Evolutionary conservation across 2,797 vertebrate genomes (phyloP).

Genomic region (Spea hammondii): DNA sequence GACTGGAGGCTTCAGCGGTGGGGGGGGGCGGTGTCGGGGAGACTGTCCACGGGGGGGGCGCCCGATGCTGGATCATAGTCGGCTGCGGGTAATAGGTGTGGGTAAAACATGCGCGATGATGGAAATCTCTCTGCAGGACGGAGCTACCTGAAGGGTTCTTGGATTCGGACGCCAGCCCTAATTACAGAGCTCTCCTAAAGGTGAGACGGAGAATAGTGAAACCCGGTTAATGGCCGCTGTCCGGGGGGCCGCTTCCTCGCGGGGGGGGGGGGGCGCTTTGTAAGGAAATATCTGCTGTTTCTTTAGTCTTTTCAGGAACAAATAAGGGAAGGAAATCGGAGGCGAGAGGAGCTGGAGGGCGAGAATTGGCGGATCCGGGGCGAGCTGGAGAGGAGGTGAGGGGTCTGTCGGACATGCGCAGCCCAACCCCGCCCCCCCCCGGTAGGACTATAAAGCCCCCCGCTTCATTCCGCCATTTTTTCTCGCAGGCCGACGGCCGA

Average conservation of each 20-base stretch:
- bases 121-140: too few relatives aligned
- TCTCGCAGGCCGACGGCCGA: conserved; percentile 70
- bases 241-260: too few relatives aligned
- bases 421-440: background rate
- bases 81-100: too few relatives aligned
- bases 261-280: too few relatives aligned
- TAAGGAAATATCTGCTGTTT: background rate
- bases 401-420: background rate
- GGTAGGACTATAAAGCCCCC: too few relatives aligned
- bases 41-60: too few relatives aligned
- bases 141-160: conserved; percentile 33
- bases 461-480: conserved; percentile 27
- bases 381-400: conserved; percentile 78
- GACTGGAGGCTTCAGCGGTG: background rate
- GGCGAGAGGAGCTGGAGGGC: conserved; percentile 69
- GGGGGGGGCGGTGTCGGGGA: background rate
- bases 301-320: conserved; percentile 79
- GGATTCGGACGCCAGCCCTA: conserved; percentile 62
- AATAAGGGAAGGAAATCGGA: conserved; percentile 68
- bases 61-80: too few relatives aligned
- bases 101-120: too few relatives aligned
- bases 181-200: conserved; percentile 75
- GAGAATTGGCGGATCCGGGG: conserved; percentile 73
- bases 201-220: conserved; percentile 57
- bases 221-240: too few relatives aligned